Conservation (phyloP, 2,888 invertebrate genomes). For the Gymnoscelis rufifasciata region DNA sequence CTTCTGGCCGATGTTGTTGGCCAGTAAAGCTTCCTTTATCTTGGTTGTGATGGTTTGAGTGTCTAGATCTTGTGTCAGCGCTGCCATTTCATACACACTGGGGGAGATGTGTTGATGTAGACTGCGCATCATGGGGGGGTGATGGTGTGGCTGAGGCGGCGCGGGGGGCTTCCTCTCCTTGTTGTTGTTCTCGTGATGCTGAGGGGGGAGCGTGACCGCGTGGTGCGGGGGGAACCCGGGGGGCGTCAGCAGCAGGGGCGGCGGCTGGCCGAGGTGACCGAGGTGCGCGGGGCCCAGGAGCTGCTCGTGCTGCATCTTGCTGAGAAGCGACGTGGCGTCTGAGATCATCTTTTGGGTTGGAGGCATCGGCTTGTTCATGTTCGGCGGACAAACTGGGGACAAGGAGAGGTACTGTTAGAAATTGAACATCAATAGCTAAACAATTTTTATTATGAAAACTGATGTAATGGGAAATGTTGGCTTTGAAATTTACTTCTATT, state of each 20-base stretch:
- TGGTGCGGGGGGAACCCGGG: constrained; percentile 88
- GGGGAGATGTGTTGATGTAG: constrained; percentile 93
- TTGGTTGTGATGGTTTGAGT: constrained; percentile 97
- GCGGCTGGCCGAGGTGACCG: constrained; percentile 72
- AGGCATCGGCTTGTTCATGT: constrained; percentile 86
- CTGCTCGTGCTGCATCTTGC: constrained; percentile 85
- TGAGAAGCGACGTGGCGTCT: constrained; percentile 81
- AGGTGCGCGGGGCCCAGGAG: constrained; percentile 78
- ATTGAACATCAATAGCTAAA: neutral
- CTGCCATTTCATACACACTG: constrained; percentile 99
- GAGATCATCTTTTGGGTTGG: constrained; percentile 88
- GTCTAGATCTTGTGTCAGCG: constrained; percentile 96
- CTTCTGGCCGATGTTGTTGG: constrained; percentile 98
- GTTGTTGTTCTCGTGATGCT: constrained; percentile 79
- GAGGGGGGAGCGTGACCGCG: constrained; percentile 83
- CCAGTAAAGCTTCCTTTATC: constrained; percentile 96
- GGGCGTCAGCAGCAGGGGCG: constrained; percentile 85
- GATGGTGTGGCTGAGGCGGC: constrained; percentile 81
- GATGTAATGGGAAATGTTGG: too few relatives aligned
- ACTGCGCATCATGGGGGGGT: constrained; percentile 82
- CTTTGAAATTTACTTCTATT: too few relatives aligned
- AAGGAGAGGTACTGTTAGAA: constrained; percentile 25
- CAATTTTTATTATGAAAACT: too few relatives aligned
- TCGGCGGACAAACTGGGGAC: constrained; percentile 81
- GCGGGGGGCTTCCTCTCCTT: constrained; percentile 77